A percentile compares a stretch with the other conserved stretches of the same genome.
These are phyloP conservation scores for Muricea muricata DNA, from an alignment of 92 coral and sea anemone genomes.

Conservation along the genomic window DNA sequence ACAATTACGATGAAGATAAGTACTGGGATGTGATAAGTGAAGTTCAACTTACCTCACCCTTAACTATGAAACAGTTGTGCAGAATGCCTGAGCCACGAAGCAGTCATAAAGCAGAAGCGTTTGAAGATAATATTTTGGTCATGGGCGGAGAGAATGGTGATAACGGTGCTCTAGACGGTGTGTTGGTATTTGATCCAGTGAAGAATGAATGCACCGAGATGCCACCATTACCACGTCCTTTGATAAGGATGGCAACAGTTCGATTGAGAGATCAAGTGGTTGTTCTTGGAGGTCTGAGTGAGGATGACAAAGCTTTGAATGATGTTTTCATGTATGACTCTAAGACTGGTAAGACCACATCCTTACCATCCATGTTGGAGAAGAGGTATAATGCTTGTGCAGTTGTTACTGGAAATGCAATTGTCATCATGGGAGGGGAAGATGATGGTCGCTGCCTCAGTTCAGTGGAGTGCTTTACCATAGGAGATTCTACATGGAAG, in stretches of 20 bases:
- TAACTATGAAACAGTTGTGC: neutral
- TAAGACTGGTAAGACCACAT: neutral
- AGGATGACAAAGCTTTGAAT: neutral
- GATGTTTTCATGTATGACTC: neutral
- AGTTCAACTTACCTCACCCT: neutral
- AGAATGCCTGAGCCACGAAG: constrained; percentile 6
- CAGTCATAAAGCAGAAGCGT: neutral
- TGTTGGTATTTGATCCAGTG: neutral
- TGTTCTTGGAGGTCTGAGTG: neutral
- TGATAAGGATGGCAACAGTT: neutral
- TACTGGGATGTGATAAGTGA: neutral
- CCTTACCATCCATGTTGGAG: constrained; percentile 6
- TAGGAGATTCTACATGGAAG: neutral
- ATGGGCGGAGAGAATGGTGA: neutral
- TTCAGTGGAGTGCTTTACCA: constrained; percentile 2
- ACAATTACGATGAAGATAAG: neutral
- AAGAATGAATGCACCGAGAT: neutral
- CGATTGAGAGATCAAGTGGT: neutral
- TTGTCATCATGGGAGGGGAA: neutral
- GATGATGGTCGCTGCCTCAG: neutral
- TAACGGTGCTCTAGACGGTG: neutral
- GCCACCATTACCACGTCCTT: neutral
- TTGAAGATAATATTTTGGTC: neutral
- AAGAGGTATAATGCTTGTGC: neutral
- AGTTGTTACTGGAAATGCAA: constrained; percentile 8